These are phyloP conservation scores for Todus mexicanus DNA, from an alignment of 2,797 vertebrate species.

Conservation along the genomic window DNA sequence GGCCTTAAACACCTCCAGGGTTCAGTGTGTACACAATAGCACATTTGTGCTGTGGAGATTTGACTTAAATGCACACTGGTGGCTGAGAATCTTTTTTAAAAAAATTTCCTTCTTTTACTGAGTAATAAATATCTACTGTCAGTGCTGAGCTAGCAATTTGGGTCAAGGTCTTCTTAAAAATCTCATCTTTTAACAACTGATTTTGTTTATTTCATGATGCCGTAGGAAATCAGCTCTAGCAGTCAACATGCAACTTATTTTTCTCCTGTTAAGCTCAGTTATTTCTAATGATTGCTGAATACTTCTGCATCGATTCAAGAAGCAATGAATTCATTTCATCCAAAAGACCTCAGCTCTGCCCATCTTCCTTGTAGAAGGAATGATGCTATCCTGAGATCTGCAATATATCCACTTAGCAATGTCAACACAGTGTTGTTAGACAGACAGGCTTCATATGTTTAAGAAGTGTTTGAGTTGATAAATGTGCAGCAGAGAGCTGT, in stretches of 20 bases:
- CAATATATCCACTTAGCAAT: neutral
- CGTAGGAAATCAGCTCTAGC: neutral
- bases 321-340: neutral
- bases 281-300: neutral
- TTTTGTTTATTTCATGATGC: neutral
- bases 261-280: neutral
- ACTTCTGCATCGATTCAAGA: neutral
- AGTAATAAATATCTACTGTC: neutral
- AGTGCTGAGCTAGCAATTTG: neutral
- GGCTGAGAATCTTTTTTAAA: neutral
- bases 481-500: neutral
- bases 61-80: neutral
- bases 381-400: neutral
- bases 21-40: neutral
- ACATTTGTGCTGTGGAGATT: neutral
- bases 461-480: conserved; percentile 8
- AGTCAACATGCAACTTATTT: neutral
- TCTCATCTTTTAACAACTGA: neutral
- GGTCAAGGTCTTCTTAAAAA: neutral
- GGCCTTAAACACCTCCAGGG: too few species aligned
- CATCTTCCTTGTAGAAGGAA: neutral
- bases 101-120: neutral
- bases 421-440: conserved; percentile 21
- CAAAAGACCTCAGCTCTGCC: neutral
- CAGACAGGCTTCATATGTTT: neutral